A percentile compares a stretch with the other conserved stretches of the same genome.
Conservation (phyloP, 2,888 invertebrate genomes). For the Elgonia sp. region DNA sequence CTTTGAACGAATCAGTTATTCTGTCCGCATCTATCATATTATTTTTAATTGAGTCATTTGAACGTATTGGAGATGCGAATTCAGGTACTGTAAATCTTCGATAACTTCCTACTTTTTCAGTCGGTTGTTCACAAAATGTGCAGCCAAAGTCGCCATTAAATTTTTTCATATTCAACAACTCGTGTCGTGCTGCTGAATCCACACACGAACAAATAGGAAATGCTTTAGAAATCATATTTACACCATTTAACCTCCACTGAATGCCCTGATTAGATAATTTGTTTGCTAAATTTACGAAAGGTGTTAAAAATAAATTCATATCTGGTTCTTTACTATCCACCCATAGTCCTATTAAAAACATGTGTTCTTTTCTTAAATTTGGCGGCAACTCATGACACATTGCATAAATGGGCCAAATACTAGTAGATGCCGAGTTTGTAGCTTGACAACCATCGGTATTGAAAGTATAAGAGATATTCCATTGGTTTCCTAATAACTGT, state of each 20-base stretch:
- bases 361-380: constrained; percentile 32
- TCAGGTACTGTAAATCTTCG: neutral
- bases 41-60: neutral
- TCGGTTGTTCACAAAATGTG: constrained; percentile 43
- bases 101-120: constrained; percentile 1
- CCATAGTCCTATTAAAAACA: constrained; percentile 70
- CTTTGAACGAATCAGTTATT: neutral
- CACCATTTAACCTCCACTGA: constrained; percentile 35
- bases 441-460: too few relatives aligned
- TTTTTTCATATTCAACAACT: constrained; percentile 40
- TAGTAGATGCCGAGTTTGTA: too few relatives aligned
- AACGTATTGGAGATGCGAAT: neutral
- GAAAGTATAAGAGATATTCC: too few relatives aligned
- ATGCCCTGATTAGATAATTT: constrained; percentile 3
- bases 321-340: constrained; percentile 67
- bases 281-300: constrained; percentile 62
- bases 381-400: too few relatives aligned
- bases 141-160: constrained; percentile 34
- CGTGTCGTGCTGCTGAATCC: constrained; percentile 23
- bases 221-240: constrained; percentile 36
- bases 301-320: constrained; percentile 68
- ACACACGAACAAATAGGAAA: constrained; percentile 51
- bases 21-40: constrained; percentile 1
- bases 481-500: constrained; percentile 48
- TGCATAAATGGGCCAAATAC: too few relatives aligned